These are phyloP conservation scores for Fukomys damarensis DNA, from an alignment of 2,113 vertebrate genomes.

Conservation along the genomic window DNA sequence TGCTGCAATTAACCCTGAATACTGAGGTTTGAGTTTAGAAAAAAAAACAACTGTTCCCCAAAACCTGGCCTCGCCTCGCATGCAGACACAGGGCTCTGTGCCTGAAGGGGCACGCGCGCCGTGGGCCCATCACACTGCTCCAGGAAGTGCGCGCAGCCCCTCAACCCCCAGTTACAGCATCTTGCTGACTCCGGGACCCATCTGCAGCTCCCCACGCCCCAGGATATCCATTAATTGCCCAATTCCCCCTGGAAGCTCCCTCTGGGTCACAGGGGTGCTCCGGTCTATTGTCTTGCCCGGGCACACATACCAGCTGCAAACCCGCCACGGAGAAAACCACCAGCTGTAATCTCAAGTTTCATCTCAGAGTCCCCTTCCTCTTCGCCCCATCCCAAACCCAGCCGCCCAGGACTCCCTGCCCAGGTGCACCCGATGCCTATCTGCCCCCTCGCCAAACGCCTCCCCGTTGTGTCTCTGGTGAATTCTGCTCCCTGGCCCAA, in stretches of 20 bases:
- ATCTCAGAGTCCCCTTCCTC: neutral
- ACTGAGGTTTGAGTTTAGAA: neutral
- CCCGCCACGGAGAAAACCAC: neutral
- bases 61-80: neutral
- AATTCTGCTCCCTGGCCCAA: neutral
- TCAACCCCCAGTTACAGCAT: rapidly evolving
- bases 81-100: neutral
- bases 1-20: neutral
- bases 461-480: neutral
- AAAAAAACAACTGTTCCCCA: neutral
- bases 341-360: neutral
- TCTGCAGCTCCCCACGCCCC: rapidly evolving
- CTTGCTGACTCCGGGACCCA: rapidly evolving
- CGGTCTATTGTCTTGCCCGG: neutral
- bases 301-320: neutral
- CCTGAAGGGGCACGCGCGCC: neutral
- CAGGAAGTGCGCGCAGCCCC: rapidly evolving
- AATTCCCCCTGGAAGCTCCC: neutral
- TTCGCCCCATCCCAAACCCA: neutral
- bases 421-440: neutral
- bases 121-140: neutral
- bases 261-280: neutral
- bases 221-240: neutral
- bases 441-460: neutral
- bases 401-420: neutral